A percentile compares a stretch with the other conserved stretches of the same genome.
phyloP scores from a whole-genome alignment of 2,797 vertebrate species.

The Pogoniulus pusillus region DNA sequence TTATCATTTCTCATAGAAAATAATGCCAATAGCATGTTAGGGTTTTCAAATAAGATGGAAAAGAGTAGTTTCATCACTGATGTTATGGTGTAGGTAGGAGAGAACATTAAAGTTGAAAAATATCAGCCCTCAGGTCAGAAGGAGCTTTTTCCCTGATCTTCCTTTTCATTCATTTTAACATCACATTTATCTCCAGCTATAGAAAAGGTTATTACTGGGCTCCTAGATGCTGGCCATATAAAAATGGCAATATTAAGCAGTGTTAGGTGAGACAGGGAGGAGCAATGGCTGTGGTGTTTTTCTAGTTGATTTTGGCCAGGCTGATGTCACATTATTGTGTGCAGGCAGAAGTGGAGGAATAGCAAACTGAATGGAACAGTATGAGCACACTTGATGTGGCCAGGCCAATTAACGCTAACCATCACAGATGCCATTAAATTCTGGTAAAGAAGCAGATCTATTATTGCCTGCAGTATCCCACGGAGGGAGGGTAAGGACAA shows the following conservation, averaged over 20 bases:
- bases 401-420: conserved; percentile 27
- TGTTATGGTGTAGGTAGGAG: conserved; percentile 41
- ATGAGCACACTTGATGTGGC: neutral
- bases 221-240: conserved; percentile 22
- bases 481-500: neutral
- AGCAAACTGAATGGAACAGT: neutral
- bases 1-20: conserved; percentile 52
- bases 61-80: conserved; percentile 54
- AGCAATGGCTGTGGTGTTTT: conserved; percentile 17
- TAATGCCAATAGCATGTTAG: conserved; percentile 27
- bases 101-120: conserved; percentile 64
- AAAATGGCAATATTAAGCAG: conserved; percentile 30
- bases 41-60: conserved; percentile 57
- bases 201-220: conserved; percentile 45
- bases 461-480: neutral
- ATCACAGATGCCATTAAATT: conserved; percentile 21
- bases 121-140: conserved; percentile 55
- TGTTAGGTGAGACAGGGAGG: conserved; percentile 29
- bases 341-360: neutral
- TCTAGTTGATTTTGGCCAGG: conserved; percentile 1
- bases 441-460: conserved; percentile 11
- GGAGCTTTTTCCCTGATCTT: conserved; percentile 56
- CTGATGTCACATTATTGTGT: neutral
- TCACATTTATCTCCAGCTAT: conserved; percentile 46
- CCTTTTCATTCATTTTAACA: conserved; percentile 64